phyloP scores from a whole-genome alignment of 64 coral and sea anemone genomes.

The Montipora capricornis region DNA sequence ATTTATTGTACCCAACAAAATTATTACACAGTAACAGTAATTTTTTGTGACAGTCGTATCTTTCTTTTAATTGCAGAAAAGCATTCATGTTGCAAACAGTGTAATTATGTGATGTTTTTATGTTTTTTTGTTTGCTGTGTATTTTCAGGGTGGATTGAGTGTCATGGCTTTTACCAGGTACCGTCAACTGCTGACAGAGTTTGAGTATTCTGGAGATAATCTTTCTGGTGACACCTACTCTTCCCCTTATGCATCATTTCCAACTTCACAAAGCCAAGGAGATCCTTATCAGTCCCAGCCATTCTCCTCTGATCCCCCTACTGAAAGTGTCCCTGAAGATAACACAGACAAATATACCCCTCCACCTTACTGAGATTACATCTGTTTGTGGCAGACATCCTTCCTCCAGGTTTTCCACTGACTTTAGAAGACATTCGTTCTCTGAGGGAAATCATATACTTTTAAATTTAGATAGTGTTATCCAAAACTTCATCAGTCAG shows the following conservation, averaged over 20 bases:
- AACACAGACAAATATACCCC: conserved; percentile 36
- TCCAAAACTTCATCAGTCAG: too few relatives aligned
- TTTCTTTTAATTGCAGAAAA: too few relatives aligned
- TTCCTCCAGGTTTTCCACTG: too few relatives aligned
- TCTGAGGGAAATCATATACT: too few relatives aligned
- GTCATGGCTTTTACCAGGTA: conserved; percentile 79
- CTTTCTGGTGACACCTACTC: conserved; percentile 81
- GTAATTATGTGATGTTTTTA: not conserved
- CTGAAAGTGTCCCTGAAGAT: conserved; percentile 31
- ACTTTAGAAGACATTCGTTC: too few relatives aligned
- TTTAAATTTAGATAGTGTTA: too few relatives aligned
- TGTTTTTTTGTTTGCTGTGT: not conserved
- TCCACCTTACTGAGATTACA: conserved; percentile 50
- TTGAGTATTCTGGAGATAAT: conserved; percentile 88
- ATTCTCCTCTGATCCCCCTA: conserved; percentile 63
- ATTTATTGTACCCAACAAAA: too few relatives aligned
- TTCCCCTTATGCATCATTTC: conserved; percentile 86
- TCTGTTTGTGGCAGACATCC: too few relatives aligned
- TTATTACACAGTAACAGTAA: too few relatives aligned
- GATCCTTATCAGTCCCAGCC: conserved; percentile 88
- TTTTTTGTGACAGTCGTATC: too few relatives aligned
- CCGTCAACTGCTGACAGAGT: conserved; percentile 74
- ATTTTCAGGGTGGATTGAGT: conserved; percentile 72
- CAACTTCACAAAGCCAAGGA: conserved; percentile 58
- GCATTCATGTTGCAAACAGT: too few relatives aligned